These are phyloP conservation scores for Agapetus fuscipes DNA, from an alignment of 2,888 invertebrate species.

Conservation along the genomic window DNA sequence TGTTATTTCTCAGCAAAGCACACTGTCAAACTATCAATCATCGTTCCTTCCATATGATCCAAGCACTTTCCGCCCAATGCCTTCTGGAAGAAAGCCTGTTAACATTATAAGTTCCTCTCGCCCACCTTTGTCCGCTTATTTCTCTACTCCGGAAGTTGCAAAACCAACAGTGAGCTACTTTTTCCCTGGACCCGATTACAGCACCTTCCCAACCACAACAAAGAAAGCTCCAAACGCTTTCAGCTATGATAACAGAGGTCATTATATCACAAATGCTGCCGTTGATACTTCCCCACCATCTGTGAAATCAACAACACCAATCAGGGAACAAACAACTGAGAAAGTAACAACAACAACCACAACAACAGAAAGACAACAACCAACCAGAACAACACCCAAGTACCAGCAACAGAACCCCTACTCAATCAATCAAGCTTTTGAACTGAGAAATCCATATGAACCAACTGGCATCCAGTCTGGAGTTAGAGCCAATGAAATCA, in stretches of 20 bases:
- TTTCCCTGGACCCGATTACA: constrained; percentile 33
- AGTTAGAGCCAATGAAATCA: constrained; percentile 15
- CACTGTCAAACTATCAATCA: constrained; percentile 8
- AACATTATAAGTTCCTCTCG: constrained; percentile 21
- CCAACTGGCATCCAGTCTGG: constrained; percentile 11
- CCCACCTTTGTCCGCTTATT: constrained; percentile 27
- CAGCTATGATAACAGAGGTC: constrained; percentile 33
- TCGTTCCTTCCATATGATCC: constrained; percentile 10
- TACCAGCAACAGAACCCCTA: constrained; percentile 37
- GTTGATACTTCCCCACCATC: constrained; percentile 26
- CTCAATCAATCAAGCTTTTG: constrained; percentile 43
- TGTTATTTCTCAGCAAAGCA: constrained; percentile 7
- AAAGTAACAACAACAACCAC: constrained; percentile 25
- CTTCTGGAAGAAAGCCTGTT: constrained; percentile 10
- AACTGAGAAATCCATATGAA: constrained; percentile 38
- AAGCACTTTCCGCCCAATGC: constrained; percentile 9
- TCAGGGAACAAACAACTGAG: constrained; percentile 25
- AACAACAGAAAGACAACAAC: too few species aligned
- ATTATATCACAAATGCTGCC: constrained; percentile 27
- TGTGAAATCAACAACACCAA: constrained; percentile 26
- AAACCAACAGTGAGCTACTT: constrained; percentile 38
- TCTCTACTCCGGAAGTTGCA: constrained; percentile 31
- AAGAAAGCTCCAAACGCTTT: constrained; percentile 27
- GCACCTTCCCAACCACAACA: constrained; percentile 15
- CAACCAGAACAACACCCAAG: constrained; percentile 19